Conservation (phyloP, 2,797 vertebrate genomes). For the Malurus splendens region DNA sequence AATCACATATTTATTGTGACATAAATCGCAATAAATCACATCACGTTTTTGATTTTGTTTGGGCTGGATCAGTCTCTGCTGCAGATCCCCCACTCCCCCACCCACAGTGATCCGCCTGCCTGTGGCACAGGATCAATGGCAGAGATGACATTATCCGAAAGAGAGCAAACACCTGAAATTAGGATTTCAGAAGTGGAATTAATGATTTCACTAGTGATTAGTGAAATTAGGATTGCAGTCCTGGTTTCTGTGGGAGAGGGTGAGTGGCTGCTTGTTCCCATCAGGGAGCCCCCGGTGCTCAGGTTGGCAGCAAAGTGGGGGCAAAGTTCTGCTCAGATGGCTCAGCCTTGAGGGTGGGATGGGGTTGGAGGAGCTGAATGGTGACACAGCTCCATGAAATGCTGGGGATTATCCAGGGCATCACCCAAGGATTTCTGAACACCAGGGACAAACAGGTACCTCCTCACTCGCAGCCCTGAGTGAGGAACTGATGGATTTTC, state of each 20-base stretch:
- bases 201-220: too few species aligned
- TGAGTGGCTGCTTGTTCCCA: background rate
- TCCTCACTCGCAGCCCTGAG: background rate
- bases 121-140: background rate
- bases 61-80: background rate
- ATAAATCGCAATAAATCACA: background rate
- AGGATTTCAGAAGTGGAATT: background rate
- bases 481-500: background rate
- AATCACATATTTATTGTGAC: background rate
- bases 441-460: background rate
- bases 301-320: background rate
- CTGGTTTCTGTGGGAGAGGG: background rate
- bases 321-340: background rate
- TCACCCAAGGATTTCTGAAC: background rate
- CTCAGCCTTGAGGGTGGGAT: background rate
- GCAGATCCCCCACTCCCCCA: background rate
- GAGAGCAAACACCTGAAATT: background rate
- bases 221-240: background rate
- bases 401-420: background rate
- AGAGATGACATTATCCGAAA: background rate
- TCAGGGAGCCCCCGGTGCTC: background rate
- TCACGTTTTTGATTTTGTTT: background rate
- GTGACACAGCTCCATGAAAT: background rate
- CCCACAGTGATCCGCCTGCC: background rate
- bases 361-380: fast-evolving